Conservation (phyloP, 2,113 vertebrate genomes). For the Pollimyrus isidori region DNA sequence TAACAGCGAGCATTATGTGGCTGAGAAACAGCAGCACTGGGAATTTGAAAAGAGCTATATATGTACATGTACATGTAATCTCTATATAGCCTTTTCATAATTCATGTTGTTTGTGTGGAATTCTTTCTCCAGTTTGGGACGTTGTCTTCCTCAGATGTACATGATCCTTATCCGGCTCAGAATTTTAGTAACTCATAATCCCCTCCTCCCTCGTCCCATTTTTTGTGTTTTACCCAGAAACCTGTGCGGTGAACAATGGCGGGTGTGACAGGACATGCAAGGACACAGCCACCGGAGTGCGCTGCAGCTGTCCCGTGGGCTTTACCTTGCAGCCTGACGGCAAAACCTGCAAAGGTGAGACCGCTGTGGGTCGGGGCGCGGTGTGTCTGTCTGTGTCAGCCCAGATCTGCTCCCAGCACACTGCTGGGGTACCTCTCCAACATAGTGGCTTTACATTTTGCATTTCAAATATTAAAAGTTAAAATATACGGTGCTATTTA, state of each 20-base stretch:
- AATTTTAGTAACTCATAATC: background rate
- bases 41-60: slow-evolving; percentile 10
- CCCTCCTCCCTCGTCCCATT: background rate
- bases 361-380: background rate
- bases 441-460: background rate
- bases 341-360: slow-evolving; percentile 94
- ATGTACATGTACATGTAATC: background rate
- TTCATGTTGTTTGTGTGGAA: slow-evolving; percentile 1
- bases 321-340: slow-evolving; percentile 93
- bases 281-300: slow-evolving; percentile 90
- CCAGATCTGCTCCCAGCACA: background rate
- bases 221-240: slow-evolving; percentile 67
- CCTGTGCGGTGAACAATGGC: slow-evolving; percentile 93
- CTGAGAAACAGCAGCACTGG: background rate
- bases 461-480: background rate
- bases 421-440: background rate
- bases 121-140: background rate
- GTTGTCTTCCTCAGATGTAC: slow-evolving; percentile 11
- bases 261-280: slow-evolving; percentile 95
- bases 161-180: background rate
- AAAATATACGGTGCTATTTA: background rate
- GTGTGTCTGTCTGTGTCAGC: background rate
- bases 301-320: slow-evolving; percentile 93
- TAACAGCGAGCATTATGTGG: background rate
- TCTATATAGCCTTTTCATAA: slow-evolving; percentile 12